Percentiles rank a stretch among this genome's conserved stretches.
phyloP scores from a whole-genome alignment of 2,888 invertebrate species.

The Acleris holmiana region DNA sequence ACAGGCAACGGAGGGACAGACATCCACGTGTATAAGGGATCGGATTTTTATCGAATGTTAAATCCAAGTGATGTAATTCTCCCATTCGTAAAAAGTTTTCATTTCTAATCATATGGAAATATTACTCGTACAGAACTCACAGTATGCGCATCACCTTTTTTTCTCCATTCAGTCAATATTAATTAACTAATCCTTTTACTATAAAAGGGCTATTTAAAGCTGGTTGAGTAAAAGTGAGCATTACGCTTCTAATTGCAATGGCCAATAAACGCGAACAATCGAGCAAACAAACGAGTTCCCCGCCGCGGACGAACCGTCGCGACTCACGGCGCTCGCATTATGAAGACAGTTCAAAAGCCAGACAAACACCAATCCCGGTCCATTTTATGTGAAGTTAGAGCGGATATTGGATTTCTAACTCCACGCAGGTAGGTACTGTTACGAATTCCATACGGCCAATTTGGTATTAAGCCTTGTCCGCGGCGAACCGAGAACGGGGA shows the following conservation, averaged over 20 bases:
- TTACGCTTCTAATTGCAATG: constrained; percentile 7
- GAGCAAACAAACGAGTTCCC: constrained; percentile 32
- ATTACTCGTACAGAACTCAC: too few species aligned
- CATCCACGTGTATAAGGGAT: too few species aligned
- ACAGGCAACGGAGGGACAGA: too few species aligned
- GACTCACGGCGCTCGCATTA: constrained; percentile 41
- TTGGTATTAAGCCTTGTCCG: constrained; percentile 66
- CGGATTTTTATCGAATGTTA: too few species aligned
- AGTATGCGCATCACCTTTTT: too few species aligned
- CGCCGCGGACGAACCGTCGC: constrained; percentile 38
- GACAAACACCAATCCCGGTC: constrained; percentile 62
- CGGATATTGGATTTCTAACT: constrained; percentile 80
- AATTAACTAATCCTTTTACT: too few species aligned
- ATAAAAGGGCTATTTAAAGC: too few species aligned
- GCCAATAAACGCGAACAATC: constrained; percentile 22
- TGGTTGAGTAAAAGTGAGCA: background rate
- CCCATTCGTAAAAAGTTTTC: too few species aligned
- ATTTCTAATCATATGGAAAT: too few species aligned
- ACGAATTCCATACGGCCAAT: constrained; percentile 63
- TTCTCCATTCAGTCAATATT: too few species aligned
- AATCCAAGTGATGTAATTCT: too few species aligned
- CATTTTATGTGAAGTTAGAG: constrained; percentile 66
- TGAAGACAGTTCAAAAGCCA: constrained; percentile 69
- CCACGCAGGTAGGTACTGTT: constrained; percentile 56
- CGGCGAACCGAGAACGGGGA: constrained; percentile 55